phyloP scores from a whole-genome alignment of 2,888 invertebrate species.

The Dynastes tityus region DNA sequence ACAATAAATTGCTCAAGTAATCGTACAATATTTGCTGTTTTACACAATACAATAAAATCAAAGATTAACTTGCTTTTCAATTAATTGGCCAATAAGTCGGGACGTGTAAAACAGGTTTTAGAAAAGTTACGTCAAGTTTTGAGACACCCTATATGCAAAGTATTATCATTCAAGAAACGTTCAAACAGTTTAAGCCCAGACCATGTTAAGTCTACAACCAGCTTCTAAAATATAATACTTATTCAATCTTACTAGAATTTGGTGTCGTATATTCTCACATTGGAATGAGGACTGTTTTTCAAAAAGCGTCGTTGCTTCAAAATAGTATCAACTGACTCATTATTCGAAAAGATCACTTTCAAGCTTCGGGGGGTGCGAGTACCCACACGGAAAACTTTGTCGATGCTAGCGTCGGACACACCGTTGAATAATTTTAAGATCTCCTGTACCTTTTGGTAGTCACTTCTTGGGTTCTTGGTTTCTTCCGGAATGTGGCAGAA shows the following conservation, averaged over 20 bases:
- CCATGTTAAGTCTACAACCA: no score
- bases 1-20: no score
- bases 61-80: no score
- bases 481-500: constrained; percentile 9
- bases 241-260: not conserved
- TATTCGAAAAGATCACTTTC: constrained; percentile 12
- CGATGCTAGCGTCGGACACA: not conserved
- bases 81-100: no score
- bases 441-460: constrained; percentile 17
- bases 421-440: not conserved
- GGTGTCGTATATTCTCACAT: constrained; percentile 5
- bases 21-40: no score
- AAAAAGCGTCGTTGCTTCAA: not conserved
- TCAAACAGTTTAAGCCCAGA: no score
- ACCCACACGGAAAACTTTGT: not conserved
- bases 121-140: no score
- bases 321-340: not conserved
- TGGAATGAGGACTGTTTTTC: constrained; percentile 6
- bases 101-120: no score
- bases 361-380: not conserved
- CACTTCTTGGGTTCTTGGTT: not conserved
- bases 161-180: no score
- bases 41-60: no score
- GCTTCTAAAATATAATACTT: not conserved
- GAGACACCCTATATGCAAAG: no score